Evolutionary conservation across 2,888 invertebrate genomes (phyloP).

Genomic region (Agriopis marginaria): DNA sequence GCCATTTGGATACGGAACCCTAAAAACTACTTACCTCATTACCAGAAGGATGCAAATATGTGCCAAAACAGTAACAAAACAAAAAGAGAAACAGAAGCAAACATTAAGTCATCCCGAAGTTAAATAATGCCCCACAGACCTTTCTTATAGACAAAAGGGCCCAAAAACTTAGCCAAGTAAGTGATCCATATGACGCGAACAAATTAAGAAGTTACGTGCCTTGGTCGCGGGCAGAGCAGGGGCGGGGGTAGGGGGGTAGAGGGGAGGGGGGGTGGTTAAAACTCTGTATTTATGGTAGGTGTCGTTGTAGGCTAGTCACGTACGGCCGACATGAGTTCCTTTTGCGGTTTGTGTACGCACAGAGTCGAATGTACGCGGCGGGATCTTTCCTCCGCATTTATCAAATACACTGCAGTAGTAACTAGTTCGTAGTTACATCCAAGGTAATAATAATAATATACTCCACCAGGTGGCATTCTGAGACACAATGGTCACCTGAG

Average conservation of each 20-base stretch:
- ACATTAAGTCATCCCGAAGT: slow-evolving; percentile 32
- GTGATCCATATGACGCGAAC: slow-evolving; percentile 52
- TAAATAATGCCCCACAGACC: slow-evolving; percentile 35
- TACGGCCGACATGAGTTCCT: slow-evolving; percentile 47
- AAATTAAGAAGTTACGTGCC: slow-evolving; percentile 59
- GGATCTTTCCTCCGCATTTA: not conserved
- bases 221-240: slow-evolving; percentile 27
- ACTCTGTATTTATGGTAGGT: slow-evolving; percentile 56
- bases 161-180: slow-evolving; percentile 52
- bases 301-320: slow-evolving; percentile 57
- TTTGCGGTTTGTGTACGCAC: slow-evolving; percentile 42
- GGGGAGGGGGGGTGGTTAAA: slow-evolving; percentile 43
- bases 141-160: slow-evolving; percentile 39
- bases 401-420: too few species aligned
- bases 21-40: not conserved
- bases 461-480: too few species aligned
- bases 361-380: slow-evolving; percentile 13
- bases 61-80: slow-evolving; percentile 21
- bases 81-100: slow-evolving; percentile 24
- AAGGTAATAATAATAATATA: too few species aligned
- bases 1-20: not conserved
- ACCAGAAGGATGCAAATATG: slow-evolving; percentile 10
- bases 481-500: too few species aligned
- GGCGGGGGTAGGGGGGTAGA: slow-evolving; percentile 5
- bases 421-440: too few species aligned